Evolutionary conservation across 1,140 invertebrate species (phyloP).

Genomic region (Diuraphis noxia): DNA sequence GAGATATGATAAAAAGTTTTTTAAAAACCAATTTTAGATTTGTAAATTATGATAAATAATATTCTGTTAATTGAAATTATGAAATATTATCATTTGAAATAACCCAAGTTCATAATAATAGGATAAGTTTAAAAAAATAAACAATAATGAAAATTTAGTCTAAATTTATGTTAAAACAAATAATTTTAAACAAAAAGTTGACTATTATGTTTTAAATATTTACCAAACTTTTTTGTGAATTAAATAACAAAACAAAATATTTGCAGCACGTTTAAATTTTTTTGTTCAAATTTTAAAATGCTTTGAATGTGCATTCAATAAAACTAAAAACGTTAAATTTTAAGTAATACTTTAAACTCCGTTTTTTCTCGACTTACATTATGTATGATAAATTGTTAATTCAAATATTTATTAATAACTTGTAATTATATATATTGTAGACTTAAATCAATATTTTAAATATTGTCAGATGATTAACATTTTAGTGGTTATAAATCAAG

Average conservation of each 20-base stretch:
- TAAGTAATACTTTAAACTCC: background rate
- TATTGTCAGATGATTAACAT: background rate
- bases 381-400: too few relatives aligned
- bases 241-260: background rate
- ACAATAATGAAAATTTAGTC: background rate
- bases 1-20: background rate
- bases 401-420: background rate
- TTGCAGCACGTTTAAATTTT: background rate
- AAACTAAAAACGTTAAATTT: background rate
- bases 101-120: too few relatives aligned
- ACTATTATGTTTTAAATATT: background rate
- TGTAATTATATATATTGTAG: background rate
- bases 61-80: background rate
- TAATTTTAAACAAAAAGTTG: background rate
- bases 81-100: too few relatives aligned
- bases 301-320: background rate
- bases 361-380: background rate
- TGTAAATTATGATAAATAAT: background rate
- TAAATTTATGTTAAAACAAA: background rate
- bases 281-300: background rate
- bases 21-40: background rate
- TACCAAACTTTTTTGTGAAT: background rate
- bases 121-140: background rate
- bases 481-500: background rate
- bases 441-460: background rate